Evolutionary conservation across 1,140 invertebrate species (phyloP).

Genomic region (Tribolium madens): DNA sequence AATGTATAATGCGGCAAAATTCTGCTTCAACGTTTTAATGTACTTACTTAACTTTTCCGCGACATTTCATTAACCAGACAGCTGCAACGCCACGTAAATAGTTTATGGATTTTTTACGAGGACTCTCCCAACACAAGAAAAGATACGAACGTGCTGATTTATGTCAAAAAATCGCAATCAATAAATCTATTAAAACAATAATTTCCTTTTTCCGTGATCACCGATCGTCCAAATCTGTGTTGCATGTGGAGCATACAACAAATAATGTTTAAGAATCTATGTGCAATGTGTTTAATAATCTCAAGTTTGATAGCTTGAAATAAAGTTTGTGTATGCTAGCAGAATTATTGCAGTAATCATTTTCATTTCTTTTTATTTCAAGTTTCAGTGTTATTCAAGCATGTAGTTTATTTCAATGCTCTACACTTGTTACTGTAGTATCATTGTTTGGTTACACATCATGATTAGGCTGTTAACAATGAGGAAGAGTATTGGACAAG

Average conservation of each 20-base stretch:
- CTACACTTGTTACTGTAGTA: not conserved
- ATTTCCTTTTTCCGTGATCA: not conserved
- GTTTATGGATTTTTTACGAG: conserved; percentile 30
- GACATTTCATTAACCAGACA: conserved; percentile 10
- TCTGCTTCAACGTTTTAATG: conserved; percentile 1
- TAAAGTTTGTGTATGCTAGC: not conserved
- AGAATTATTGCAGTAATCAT: not conserved
- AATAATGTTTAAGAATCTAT: not conserved
- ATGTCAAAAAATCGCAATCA: not conserved
- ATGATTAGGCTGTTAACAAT: not conserved
- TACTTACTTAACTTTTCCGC: conserved; percentile 22
- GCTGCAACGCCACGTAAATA: not conserved
- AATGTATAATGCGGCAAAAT: conserved; percentile 6
- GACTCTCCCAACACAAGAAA: not conserved
- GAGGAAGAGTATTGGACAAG: not conserved
- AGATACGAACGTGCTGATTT: not conserved
- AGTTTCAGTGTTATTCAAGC: not conserved
- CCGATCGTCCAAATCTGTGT: not conserved
- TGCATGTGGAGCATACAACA: not conserved
- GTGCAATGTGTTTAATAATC: not conserved
- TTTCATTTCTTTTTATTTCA: not conserved
- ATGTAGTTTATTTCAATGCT: not conserved
- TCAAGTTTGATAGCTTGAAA: not conserved
- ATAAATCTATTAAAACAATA: not conserved
- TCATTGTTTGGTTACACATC: not conserved